phyloP scores from a whole-genome alignment of 1,140 invertebrate genomes.

The Drosophila parabipectinata region DNA sequence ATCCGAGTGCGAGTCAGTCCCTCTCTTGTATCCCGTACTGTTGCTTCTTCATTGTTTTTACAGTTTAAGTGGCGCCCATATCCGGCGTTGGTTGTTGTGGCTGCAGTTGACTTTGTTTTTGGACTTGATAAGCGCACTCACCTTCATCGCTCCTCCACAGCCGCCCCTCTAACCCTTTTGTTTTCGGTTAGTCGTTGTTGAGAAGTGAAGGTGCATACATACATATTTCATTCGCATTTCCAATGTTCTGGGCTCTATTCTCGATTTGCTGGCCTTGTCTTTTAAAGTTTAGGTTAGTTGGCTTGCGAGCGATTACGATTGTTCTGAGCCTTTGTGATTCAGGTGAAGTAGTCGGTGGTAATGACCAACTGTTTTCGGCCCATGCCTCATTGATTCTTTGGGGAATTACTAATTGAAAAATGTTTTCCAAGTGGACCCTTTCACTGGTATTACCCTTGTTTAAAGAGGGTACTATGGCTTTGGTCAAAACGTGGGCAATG shows the following conservation, averaged over 20 bases:
- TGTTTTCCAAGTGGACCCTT: conserved; percentile 6
- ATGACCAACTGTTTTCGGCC: conserved; percentile 49
- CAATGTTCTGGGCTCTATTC: conserved; percentile 14
- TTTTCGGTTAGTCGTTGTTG: conserved; percentile 29
- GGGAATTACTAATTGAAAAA: conserved; percentile 13
- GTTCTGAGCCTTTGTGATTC: conserved; percentile 35
- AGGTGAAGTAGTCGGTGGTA: conserved; percentile 8
- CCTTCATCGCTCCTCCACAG: conserved; percentile 16
- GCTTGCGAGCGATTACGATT: conserved; percentile 4
- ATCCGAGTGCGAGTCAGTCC: conserved; percentile 6
- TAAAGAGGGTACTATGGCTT: no score
- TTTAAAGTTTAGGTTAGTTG: conserved; percentile 6
- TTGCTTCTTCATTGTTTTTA: conserved; percentile 77
- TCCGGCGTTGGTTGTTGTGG: conserved; percentile 64
- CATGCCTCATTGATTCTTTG: conserved; percentile 38
- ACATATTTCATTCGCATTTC: conserved; percentile 56
- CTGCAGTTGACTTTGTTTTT: conserved; percentile 38
- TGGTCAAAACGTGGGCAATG: no score
- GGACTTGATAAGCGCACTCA: conserved; percentile 57
- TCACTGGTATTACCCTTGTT: background rate
- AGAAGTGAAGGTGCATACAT: conserved; percentile 26
- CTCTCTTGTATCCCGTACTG: conserved; percentile 41
- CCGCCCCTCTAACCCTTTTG: conserved; percentile 28
- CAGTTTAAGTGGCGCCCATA: conserved; percentile 81
- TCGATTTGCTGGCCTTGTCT: conserved; percentile 18